These are phyloP conservation scores for Hoplodrina ambigua DNA, from an alignment of 2,888 invertebrate species.

Conservation along the genomic window DNA sequence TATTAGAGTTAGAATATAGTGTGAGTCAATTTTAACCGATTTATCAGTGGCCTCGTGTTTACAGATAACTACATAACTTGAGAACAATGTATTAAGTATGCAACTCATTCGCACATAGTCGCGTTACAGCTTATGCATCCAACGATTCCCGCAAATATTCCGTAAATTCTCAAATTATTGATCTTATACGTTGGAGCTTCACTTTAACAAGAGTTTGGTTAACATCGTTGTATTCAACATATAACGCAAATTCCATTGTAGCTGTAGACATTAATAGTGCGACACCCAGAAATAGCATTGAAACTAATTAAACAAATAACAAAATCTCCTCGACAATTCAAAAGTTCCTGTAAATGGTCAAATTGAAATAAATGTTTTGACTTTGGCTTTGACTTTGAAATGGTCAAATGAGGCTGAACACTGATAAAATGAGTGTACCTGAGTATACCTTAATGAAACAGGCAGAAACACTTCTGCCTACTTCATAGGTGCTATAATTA, in stretches of 20 bases:
- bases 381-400: too few species aligned
- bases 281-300: not conserved
- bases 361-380: too few species aligned
- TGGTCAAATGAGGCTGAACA: not conserved
- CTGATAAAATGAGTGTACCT: not conserved
- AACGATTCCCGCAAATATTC: constrained; percentile 5
- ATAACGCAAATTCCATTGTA: not conserved
- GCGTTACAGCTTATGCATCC: not conserved
- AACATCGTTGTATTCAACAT: not conserved
- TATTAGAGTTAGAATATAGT: not conserved
- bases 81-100: constrained; percentile 1
- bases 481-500: not conserved
- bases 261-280: not conserved
- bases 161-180: not conserved
- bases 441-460: not conserved
- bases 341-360: too few species aligned
- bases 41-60: constrained; percentile 16
- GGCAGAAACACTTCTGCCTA: not conserved
- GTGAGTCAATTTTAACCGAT: constrained; percentile 7
- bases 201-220: not conserved
- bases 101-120: not conserved
- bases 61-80: constrained; percentile 8
- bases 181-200: not conserved
- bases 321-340: too few species aligned
- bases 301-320: not conserved